These are phyloP conservation scores for Cataglyphis altisquamis DNA, from an alignment of 2,888 invertebrate species.

Conservation along the genomic window DNA sequence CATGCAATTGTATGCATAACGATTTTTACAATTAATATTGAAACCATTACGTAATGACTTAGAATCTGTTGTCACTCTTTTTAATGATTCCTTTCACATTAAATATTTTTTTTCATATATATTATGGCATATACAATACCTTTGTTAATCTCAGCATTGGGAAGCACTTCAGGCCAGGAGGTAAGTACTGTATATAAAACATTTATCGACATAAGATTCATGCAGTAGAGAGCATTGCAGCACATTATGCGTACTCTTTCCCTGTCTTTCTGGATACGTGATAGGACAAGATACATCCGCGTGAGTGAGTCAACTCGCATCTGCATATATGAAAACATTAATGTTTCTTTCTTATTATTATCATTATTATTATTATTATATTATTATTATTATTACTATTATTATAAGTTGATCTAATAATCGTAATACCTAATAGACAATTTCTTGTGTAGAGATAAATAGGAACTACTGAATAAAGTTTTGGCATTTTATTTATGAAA, in stretches of 20 bases:
- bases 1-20: background rate
- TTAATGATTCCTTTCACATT: background rate
- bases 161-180: slow-evolving; percentile 86
- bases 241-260: slow-evolving; percentile 85
- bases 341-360: background rate
- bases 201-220: slow-evolving; percentile 82
- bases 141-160: slow-evolving; percentile 77
- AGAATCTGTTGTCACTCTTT: background rate
- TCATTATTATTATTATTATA: background rate
- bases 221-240: slow-evolving; percentile 86
- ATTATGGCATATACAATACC: slow-evolving; percentile 64
- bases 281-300: slow-evolving; percentile 77
- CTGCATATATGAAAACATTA: slow-evolving; percentile 64
- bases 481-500: background rate
- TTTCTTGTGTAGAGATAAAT: background rate
- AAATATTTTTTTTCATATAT: background rate
- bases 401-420: background rate
- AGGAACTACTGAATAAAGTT: background rate
- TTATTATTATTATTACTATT: background rate
- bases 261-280: slow-evolving; percentile 84
- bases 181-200: slow-evolving; percentile 84
- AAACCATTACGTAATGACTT: background rate
- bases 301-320: slow-evolving; percentile 70
- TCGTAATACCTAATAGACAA: background rate
- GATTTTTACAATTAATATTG: background rate